Conservation (phyloP, 2,888 invertebrate species). For the Heliconius ismenius region DNA sequence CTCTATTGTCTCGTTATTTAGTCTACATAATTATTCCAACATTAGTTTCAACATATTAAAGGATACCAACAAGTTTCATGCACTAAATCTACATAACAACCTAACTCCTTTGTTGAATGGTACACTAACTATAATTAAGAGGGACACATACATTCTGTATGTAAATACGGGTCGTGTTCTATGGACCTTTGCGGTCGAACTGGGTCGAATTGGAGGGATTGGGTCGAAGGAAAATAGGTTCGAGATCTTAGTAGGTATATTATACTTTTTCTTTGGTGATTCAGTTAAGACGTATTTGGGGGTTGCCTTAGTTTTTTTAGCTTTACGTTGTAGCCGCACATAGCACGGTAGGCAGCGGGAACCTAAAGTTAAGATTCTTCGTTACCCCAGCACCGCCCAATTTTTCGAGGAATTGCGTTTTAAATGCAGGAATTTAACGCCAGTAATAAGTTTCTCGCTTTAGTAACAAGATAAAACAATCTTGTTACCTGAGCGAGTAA, state of each 20-base stretch:
- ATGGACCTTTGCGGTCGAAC: constrained; percentile 25
- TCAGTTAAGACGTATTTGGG: too few species aligned
- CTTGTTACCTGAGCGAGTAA: too few species aligned
- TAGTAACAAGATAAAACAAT: too few species aligned
- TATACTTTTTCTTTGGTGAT: neutral
- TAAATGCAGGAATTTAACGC: too few species aligned
- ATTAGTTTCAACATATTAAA: neutral
- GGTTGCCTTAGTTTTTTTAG: too few species aligned
- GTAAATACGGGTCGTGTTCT: constrained; percentile 35
- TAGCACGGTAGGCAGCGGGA: too few species aligned
- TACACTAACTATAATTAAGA: constrained; percentile 36
- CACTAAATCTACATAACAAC: constrained; percentile 6
- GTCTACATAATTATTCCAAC: neutral
- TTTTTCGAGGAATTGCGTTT: too few species aligned
- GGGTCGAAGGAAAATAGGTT: neutral
- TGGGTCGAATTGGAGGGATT: constrained; percentile 10
- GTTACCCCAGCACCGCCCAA: too few species aligned
- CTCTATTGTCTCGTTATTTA: neutral
- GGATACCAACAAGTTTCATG: neutral
- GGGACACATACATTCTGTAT: constrained; percentile 36
- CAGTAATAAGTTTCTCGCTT: too few species aligned
- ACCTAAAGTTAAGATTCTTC: too few species aligned
- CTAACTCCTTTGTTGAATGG: constrained; percentile 2
- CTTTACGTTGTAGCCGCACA: too few species aligned
- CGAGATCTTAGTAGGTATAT: neutral